Evolutionary conservation across 2,113 vertebrate genomes (phyloP).

Genomic region (Chitala chitala): DNA sequence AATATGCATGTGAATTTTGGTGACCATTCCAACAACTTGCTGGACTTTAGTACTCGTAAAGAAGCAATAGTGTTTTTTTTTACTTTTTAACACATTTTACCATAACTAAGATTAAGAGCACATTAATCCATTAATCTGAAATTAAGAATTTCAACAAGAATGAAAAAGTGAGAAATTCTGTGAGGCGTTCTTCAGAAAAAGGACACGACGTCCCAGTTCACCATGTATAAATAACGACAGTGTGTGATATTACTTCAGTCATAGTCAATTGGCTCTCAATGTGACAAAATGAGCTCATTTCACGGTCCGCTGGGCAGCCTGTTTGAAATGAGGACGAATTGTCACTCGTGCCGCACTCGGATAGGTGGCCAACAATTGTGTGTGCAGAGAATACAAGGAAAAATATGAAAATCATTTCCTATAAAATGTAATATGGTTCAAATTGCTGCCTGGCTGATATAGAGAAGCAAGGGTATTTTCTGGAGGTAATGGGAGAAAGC

Average conservation of each 20-base stretch:
- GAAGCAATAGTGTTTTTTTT: no score
- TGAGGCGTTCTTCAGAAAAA: slow-evolving; percentile 8
- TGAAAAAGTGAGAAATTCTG: not conserved
- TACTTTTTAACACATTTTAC: not conserved
- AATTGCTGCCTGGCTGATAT: not conserved
- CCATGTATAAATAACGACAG: slow-evolving; percentile 18
- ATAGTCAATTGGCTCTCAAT: slow-evolving; percentile 21
- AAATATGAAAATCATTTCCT: slow-evolving; percentile 13
- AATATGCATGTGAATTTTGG: no score
- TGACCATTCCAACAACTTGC: no score
- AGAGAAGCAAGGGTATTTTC: not conserved
- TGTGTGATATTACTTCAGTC: slow-evolving; percentile 21
- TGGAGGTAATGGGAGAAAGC: not conserved
- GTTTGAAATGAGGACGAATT: slow-evolving; percentile 22
- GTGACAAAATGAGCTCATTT: slow-evolving; percentile 30
- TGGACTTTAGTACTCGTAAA: no score
- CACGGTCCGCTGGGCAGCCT: slow-evolving; percentile 21
- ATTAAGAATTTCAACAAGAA: not conserved
- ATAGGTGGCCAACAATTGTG: not conserved
- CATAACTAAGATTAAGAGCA: not conserved
- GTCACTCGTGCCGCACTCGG: not conserved
- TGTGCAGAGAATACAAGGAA: slow-evolving; percentile 1
- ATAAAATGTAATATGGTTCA: not conserved
- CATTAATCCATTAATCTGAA: not conserved
- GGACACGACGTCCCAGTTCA: not conserved